These are phyloP conservation scores for Diploscapter pachys DNA, from an alignment of 1,140 invertebrate species.

Conservation along the genomic window DNA sequence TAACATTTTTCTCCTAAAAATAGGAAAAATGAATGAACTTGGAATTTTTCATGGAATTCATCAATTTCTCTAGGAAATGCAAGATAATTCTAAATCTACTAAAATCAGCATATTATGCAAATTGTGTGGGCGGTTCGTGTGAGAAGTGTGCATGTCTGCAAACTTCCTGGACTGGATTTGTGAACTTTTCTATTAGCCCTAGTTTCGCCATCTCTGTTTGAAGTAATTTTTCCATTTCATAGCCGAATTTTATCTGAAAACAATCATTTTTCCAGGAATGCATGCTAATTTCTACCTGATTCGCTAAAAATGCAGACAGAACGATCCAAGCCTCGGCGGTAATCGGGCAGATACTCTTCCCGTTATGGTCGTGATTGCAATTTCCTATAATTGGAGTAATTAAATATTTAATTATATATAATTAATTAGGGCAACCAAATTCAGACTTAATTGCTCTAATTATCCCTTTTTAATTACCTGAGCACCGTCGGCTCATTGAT, in stretches of 20 bases:
- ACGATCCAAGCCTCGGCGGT: slow-evolving; percentile 30
- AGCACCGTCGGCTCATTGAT: too few species aligned
- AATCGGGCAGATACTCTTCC: slow-evolving; percentile 21
- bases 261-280: neutral
- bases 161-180: too few species aligned
- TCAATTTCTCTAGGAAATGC: too few species aligned
- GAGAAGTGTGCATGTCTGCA: too few species aligned
- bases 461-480: too few species aligned
- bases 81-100: too few species aligned
- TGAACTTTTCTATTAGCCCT: slow-evolving; percentile 3
- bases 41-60: too few species aligned
- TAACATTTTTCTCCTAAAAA: too few species aligned
- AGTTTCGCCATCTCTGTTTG: slow-evolving; percentile 30
- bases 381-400: neutral
- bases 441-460: too few species aligned
- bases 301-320: slow-evolving; percentile 23
- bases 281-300: slow-evolving; percentile 19
- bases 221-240: slow-evolving; percentile 26
- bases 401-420: slow-evolving; percentile 1
- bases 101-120: too few species aligned
- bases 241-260: slow-evolving; percentile 30
- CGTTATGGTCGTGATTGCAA: neutral
- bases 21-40: too few species aligned
- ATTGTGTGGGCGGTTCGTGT: too few species aligned
- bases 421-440: neutral